A percentile compares a stretch with the other conserved stretches of the same genome.
phyloP scores from a whole-genome alignment of 2,888 invertebrate species.

The Idaea straminata region DNA sequence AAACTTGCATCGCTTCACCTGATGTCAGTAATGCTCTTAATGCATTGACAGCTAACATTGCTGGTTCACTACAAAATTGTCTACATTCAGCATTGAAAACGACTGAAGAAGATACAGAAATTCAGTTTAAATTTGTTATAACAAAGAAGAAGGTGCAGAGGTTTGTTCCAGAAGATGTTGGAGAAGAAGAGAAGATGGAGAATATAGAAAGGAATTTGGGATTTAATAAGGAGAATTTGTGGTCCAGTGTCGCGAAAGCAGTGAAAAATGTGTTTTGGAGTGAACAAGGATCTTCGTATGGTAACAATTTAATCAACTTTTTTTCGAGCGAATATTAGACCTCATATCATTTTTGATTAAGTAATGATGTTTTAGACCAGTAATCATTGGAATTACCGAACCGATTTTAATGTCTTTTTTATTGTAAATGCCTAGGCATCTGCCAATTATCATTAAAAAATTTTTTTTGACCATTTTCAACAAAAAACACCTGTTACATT shows the following conservation, averaged over 20 bases:
- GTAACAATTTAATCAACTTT: slow-evolving; percentile 33
- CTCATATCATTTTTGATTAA: no score
- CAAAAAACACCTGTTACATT: no score
- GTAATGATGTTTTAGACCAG: no score
- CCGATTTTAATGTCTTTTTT: neutral
- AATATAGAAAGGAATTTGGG: slow-evolving; percentile 37
- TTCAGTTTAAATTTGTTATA: slow-evolving; percentile 73
- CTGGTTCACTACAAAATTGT: slow-evolving; percentile 64
- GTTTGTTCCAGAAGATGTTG: slow-evolving; percentile 45
- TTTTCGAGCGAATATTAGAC: slow-evolving; percentile 16
- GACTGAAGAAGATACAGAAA: slow-evolving; percentile 68
- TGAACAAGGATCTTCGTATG: slow-evolving; percentile 45
- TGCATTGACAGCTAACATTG: slow-evolving; percentile 62
- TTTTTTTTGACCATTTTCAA: no score
- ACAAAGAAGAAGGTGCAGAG: slow-evolving; percentile 63
- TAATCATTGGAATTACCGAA: neutral
- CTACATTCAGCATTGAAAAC: slow-evolving; percentile 57
- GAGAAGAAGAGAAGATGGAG: slow-evolving; percentile 32
- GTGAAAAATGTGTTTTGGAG: slow-evolving; percentile 73
- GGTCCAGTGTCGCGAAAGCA: slow-evolving; percentile 67
- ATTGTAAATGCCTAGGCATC: neutral
- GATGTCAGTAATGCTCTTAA: slow-evolving; percentile 56
- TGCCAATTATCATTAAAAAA: neutral
- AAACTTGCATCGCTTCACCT: slow-evolving; percentile 58
- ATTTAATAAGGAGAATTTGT: slow-evolving; percentile 64